Evolutionary conservation across 2,888 invertebrate species (phyloP), one percentile per base, ranked within the genome.

Genomic region (Mimumesa dahlbomi): DNA sequence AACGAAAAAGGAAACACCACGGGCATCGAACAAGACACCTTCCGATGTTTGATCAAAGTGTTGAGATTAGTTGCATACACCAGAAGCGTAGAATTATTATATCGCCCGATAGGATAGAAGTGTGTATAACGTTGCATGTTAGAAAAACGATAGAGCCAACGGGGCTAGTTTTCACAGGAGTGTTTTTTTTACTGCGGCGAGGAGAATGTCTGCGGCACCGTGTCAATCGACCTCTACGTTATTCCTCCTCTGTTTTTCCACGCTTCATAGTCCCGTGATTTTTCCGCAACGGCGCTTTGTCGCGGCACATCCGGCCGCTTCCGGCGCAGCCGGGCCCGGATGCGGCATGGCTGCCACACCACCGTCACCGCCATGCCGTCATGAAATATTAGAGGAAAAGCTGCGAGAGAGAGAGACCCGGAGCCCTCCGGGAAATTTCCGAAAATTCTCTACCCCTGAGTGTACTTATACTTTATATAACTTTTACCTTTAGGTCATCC

Each of bases 361-460:
- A 75, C 64, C 69, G 77, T 69, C 70, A 75, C 72, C 61, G 66
- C 77, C 83, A 87, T 88, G 87, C 72, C 61, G 66, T 77, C 83
- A 87, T 88, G 87, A 89, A 88, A 87, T 88, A 87, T 88, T 86
- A 87, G 84, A 86, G 84, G 85, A 83, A 84, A 85, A 75, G 77
- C 78, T 71, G 71, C 70, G 49, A 63, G 54, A 50, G 42, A 19
- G 68, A 62, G 62, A 73, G 75, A 75, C 72, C 77, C 69, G 77
- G 80, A 77, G 70, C 84, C 80, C 82, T 69, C n/a, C 83, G 82
- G 82, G 82, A 86, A 86, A 84, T 86, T 83, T 78, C 73, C 73
- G 77, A 79, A 83, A 84, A 83, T 83, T 79, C 79, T 83, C 77
- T 67, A 66, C 54, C 62, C 71, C 34, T 16, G 21, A 3, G 13